Conservation (phyloP, 2,113 vertebrate genomes). For the Dascyllus trimaculatus region DNA sequence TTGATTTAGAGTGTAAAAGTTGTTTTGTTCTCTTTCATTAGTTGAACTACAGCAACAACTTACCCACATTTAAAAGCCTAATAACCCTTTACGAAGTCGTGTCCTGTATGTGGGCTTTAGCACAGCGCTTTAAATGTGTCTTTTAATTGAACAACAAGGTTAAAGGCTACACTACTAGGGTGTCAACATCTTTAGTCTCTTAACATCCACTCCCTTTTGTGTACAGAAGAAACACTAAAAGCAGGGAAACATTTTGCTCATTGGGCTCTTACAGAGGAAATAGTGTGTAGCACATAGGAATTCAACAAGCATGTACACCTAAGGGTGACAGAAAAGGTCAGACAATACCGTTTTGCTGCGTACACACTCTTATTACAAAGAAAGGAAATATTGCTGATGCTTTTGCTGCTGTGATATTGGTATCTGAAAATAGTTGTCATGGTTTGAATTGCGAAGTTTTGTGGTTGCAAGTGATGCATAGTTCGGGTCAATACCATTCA, state of each 20-base stretch:
- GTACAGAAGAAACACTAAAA: background rate
- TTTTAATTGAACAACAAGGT: conserved; percentile 20
- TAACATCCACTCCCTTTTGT: background rate
- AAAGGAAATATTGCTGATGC: background rate
- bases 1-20: background rate
- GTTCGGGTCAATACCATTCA: conserved; percentile 4
- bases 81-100: conserved; percentile 14
- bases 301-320: background rate
- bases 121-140: background rate
- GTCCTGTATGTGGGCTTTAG: background rate
- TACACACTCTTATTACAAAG: no score
- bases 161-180: background rate
- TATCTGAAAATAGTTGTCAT: background rate
- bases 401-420: background rate
- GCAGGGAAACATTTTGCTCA: background rate
- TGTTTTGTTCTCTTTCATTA: conserved; percentile 24
- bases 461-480: background rate
- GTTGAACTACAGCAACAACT: background rate
- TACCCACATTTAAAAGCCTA: conserved; percentile 13
- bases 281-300: background rate
- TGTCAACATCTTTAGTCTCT: conserved; percentile 7
- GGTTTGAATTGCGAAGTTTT: background rate
- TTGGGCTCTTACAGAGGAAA: background rate
- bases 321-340: background rate
- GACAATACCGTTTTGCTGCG: no score